A percentile compares a stretch with the other conserved stretches of the same genome.
Evolutionary conservation across 2,113 vertebrate genomes (phyloP).

Genomic region (Fukomys damarensis): DNA sequence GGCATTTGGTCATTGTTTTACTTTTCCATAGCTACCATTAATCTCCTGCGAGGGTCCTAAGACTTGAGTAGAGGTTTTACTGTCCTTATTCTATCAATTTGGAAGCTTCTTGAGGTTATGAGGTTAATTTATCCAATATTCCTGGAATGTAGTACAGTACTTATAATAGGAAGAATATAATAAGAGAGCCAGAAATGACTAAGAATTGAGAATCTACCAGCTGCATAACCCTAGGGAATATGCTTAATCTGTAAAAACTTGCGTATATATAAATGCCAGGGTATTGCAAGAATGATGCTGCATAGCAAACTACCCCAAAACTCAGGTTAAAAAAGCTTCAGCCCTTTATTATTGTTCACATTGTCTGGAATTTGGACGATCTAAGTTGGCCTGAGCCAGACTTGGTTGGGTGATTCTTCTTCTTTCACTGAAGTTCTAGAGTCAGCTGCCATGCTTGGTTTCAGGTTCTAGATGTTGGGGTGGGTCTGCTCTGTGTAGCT

Average conservation of each 20-base stretch:
- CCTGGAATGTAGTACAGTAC: background rate
- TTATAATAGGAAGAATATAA: background rate
- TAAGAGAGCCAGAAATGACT: background rate
- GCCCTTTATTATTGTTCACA: background rate
- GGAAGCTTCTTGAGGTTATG: background rate
- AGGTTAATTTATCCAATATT: background rate
- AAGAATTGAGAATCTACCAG: background rate
- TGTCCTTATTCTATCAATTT: background rate
- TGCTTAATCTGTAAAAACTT: background rate
- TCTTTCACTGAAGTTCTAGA: background rate
- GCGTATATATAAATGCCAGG: background rate
- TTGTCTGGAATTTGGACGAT: background rate
- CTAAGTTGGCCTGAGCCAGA: background rate
- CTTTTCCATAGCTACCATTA: background rate
- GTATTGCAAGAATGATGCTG: background rate
- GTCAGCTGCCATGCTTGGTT: background rate
- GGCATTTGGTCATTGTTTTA: background rate
- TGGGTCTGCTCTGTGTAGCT: background rate
- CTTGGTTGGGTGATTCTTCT: background rate
- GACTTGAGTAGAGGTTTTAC: background rate
- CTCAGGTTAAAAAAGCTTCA: background rate
- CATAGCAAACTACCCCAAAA: background rate
- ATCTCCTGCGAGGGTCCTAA: background rate
- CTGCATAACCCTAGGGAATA: background rate
- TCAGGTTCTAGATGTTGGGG: background rate